Evolutionary conservation across 2,797 vertebrate genomes (phyloP), one percentile per base, ranked within the genome.

Genomic region (Synanceia verrucosa): DNA sequence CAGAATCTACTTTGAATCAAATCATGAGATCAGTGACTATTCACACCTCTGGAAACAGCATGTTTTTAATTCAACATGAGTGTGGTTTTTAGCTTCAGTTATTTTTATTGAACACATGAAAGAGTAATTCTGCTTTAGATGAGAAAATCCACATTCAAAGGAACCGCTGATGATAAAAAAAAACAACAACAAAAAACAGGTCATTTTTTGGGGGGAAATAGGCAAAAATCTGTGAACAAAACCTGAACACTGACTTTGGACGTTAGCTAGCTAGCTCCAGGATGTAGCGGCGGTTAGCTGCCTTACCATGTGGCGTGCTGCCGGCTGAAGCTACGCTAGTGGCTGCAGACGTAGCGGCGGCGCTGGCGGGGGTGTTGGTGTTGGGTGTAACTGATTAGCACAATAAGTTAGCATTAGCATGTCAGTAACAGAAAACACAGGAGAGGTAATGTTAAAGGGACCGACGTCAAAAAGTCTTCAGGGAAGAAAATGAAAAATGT

Each of bases 281-380:
- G 10, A 10, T 8, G 9, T 4, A 12, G 21, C 28, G 4, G 1
- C 3, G 14, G 24, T 55, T 23, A 24, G 55, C 82, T 68, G 69
- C 64, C 88, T 91, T 90, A 91, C 87, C 89, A 79, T 76, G 37
- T 44, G 78, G 13, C 9, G 73, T 23, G 19, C 64, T 86, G 76
- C 36, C 69, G 81, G 58, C 5, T 65, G 82, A 50, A 69, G 79
- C 63, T 69, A 34, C 51, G 28, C 78, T 78, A 77, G 67, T 66
- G 51, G 78, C 43, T 72, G 76, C 31, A 28, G 82, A 57, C 41
- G 80, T 41, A 50, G 71, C 11, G 23, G 68, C 33, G 57, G 80
- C 73, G 69, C 84, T 21, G 21, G 58, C 73, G 80, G 51, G 67
- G 81, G 9, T 66, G 84, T 21, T 63, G 86, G 61, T 31, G 46